A percentile compares a stretch with the other conserved stretches of the same genome.
These are phyloP conservation scores for Eilema sororculum DNA, from an alignment of 2,888 invertebrate genomes.

Conservation along the genomic window DNA sequence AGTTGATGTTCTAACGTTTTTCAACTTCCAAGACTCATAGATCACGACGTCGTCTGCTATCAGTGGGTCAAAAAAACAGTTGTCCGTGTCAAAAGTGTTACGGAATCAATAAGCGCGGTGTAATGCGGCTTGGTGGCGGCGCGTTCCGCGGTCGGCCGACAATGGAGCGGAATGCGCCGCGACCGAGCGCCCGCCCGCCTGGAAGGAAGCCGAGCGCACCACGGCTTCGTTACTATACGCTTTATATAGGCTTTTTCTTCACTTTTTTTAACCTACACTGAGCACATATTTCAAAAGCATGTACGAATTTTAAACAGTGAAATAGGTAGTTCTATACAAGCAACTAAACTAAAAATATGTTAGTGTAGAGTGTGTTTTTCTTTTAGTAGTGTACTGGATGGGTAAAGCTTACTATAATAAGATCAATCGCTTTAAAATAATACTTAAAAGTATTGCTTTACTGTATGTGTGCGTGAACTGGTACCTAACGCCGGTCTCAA, in stretches of 20 bases:
- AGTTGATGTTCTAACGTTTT: conserved; percentile 7
- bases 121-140: conserved; percentile 65
- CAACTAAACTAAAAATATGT: background rate
- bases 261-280: background rate
- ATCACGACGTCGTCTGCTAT: conserved; percentile 49
- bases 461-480: too few species aligned
- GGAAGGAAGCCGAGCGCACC: conserved; percentile 49
- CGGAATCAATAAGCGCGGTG: conserved; percentile 64
- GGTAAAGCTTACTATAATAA: too few species aligned
- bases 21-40: conserved; percentile 49
- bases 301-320: background rate
- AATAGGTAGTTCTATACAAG: too few species aligned
- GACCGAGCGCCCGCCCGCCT: conserved; percentile 64
- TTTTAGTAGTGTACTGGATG: too few species aligned
- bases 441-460: too few species aligned
- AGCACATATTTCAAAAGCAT: background rate
- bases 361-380: background rate
- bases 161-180: conserved; percentile 71
- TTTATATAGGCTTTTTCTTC: conserved; percentile 12
- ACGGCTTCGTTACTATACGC: conserved; percentile 37
- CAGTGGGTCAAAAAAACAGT: conserved; percentile 55
- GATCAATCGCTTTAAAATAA: too few species aligned
- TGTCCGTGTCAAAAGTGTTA: conserved; percentile 61
- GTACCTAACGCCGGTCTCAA: too few species aligned
- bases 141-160: conserved; percentile 58